Conservation (phyloP, 2,888 invertebrate genomes). For the Aspidiotus rigidus region DNA sequence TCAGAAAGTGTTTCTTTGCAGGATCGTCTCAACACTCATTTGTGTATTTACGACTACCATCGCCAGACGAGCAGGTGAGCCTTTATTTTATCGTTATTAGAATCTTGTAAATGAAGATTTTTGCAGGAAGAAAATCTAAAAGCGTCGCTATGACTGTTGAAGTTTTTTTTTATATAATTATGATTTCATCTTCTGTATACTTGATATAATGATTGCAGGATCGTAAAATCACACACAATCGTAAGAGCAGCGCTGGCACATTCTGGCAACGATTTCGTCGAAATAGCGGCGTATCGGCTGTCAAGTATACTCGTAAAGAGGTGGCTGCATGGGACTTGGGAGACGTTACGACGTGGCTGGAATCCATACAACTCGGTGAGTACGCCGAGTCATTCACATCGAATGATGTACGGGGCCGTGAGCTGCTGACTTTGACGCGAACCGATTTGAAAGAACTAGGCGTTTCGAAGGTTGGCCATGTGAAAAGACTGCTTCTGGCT, state of each 20-base stretch:
- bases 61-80: slow-evolving; percentile 27
- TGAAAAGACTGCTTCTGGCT: slow-evolving; percentile 86
- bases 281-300: slow-evolving; percentile 39
- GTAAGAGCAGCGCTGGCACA: slow-evolving; percentile 43
- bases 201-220: slow-evolving; percentile 1
- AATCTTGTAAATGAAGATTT: too few species aligned
- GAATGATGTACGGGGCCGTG: slow-evolving; percentile 86
- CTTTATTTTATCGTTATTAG: too few species aligned
- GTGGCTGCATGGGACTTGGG: slow-evolving; percentile 70
- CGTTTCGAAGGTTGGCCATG: slow-evolving; percentile 88
- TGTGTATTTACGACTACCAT: slow-evolving; percentile 23
- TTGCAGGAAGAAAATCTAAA: too few species aligned
- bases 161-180: too few species aligned
- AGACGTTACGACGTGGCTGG: slow-evolving; percentile 86
- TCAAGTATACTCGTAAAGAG: slow-evolving; percentile 43
- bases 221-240: slow-evolving; percentile 6
- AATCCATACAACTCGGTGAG: slow-evolving; percentile 75
- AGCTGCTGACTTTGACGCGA: slow-evolving; percentile 74
- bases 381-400: slow-evolving; percentile 82
- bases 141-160: too few species aligned
- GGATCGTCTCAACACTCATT: slow-evolving; percentile 19
- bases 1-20: slow-evolving; percentile 54
- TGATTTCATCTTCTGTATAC: background rate
- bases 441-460: slow-evolving; percentile 84
- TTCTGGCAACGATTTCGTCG: slow-evolving; percentile 60